Base-by-base conservation (phyloP, 2,113 vertebrate genomes). In the Albula glossodonta region DNA sequence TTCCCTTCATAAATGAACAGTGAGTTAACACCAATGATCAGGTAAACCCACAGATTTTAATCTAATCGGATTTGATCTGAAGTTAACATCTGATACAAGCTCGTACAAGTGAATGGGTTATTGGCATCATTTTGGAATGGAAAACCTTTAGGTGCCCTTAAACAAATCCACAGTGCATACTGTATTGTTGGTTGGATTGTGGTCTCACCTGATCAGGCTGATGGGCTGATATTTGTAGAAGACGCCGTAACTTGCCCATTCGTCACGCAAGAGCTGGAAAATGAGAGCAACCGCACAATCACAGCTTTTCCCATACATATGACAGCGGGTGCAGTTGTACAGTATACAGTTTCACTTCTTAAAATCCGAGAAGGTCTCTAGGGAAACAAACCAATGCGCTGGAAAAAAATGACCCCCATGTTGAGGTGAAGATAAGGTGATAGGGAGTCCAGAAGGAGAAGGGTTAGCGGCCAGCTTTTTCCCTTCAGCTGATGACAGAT, bases 201-300 rank as follows among this genome's bases (percentile, higher is more conserved):
- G 0, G 7, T 78, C 74, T 83, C 89, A 99, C 98, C 98, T 97
- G 94, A 99, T 96, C 83, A 99, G 94, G 91, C 98, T 96, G 22
- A 99, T 97, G 0, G 98, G 98, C 90, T 99, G 98, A 87, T 98
- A 99, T 84, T 99, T 99, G 85, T 99, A 99, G 92, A 99, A 99
- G 88, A 97, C 96, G 0, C 97, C 95, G 0, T 99, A 99, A 92
- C 97, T 97, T 0, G 98, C 98, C 98, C 98, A 99, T 86, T 99
- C 95, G 85, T 99, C 97, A 0, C 96, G 97, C 88, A 99, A 96
- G 79, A 98, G 94, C 98, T 99, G 92, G 4, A 92, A 91, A 90
- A 88, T 81, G 87, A 91, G 7, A 3, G 83, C 74, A 60, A 80
- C 9, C 70, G 57, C 7, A 83, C 9, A 86, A 83, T 31, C 78